These are phyloP conservation scores for Heliothis peltigera DNA, from an alignment of 2,888 invertebrate genomes.

Conservation along the genomic window DNA sequence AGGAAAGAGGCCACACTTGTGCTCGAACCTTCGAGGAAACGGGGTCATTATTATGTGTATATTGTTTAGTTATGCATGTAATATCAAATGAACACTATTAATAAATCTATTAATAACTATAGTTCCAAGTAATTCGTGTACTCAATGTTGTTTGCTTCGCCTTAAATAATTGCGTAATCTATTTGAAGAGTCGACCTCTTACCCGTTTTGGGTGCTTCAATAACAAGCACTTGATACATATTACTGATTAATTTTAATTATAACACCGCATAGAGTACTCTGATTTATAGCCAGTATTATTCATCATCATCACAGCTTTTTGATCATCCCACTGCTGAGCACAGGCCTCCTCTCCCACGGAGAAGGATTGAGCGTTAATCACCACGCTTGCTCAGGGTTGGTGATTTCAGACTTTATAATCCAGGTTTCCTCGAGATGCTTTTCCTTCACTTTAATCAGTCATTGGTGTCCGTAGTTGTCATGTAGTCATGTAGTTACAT, in stretches of 20 bases:
- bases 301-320: too few relatives aligned
- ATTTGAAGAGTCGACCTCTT: background rate
- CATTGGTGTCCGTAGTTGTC: too few relatives aligned
- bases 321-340: too few relatives aligned
- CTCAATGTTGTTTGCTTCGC: background rate
- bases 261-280: conserved; percentile 28
- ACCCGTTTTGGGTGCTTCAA: conserved; percentile 1
- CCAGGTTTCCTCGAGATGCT: too few relatives aligned
- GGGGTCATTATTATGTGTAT: background rate
- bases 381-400: too few relatives aligned
- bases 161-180: background rate
- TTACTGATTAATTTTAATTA: conserved; percentile 57
- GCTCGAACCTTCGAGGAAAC: background rate
- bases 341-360: too few relatives aligned
- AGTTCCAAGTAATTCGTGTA: background rate
- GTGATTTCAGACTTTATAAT: too few relatives aligned
- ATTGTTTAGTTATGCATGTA: background rate
- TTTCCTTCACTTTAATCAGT: too few relatives aligned
- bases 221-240: conserved; percentile 37
- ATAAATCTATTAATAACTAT: background rate
- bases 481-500: too few relatives aligned
- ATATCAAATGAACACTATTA: background rate
- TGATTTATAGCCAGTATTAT: conserved; percentile 55
- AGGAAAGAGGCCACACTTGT: background rate
- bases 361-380: too few relatives aligned